Evolutionary conservation across 2,113 vertebrate genomes (phyloP).

Genomic region (Hippocampus barbouri): DNA sequence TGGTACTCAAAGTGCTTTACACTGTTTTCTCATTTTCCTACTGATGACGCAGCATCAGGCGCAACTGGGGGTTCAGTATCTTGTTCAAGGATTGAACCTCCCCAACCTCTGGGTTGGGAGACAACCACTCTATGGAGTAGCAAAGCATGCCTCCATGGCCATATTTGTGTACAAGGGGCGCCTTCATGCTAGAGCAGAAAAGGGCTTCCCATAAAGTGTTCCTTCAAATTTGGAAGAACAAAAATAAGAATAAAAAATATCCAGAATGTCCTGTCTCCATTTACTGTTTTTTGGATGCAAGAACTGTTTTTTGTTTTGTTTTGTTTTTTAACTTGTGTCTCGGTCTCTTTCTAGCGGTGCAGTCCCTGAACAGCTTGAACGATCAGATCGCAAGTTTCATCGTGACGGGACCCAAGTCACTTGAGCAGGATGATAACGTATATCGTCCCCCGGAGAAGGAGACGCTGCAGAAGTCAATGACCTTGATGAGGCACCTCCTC

Average conservation of each 20-base stretch:
- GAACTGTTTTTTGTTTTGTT: background rate
- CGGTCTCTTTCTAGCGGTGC: constrained; percentile 75
- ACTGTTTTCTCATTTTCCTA: no score
- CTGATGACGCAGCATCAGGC: no score
- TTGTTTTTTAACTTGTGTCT: constrained; percentile 6
- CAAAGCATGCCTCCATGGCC: no score
- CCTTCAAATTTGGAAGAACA: background rate
- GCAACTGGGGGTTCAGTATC: no score
- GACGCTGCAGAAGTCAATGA: constrained; percentile 83
- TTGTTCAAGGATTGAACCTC: no score
- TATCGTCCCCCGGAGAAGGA: constrained; percentile 81
- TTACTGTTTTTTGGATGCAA: background rate
- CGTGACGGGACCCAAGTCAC: constrained; percentile 76
- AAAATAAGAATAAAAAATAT: background rate
- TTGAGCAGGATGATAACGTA: constrained; percentile 75
- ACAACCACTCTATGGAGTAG: no score
- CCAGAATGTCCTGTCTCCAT: background rate
- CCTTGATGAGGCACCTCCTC: constrained; percentile 85
- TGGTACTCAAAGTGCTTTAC: no score
- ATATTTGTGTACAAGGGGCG: background rate
- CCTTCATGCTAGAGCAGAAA: background rate
- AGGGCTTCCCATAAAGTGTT: background rate
- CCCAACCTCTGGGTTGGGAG: no score
- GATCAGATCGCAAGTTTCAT: constrained; percentile 91
- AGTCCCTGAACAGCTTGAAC: constrained; percentile 85